Percentiles rank a stretch among this genome's conserved stretches.
Evolutionary conservation across 2,797 vertebrate species (phyloP).

Genomic region (Darevskia nairensis): DNA sequence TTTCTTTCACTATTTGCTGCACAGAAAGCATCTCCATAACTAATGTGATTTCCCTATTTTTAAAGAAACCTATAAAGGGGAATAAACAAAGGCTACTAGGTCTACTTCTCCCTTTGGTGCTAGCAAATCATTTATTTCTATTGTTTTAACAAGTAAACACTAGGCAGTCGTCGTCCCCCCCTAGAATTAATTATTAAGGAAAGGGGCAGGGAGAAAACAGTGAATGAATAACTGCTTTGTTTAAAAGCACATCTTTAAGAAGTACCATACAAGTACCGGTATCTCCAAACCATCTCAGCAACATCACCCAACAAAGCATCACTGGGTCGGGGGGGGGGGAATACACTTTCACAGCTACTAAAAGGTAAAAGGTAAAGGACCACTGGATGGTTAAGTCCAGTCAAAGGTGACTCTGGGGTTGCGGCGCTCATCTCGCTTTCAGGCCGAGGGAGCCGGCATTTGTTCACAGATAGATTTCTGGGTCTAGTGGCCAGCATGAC

Average conservation of each 20-base stretch:
- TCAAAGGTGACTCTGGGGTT: too few relatives aligned
- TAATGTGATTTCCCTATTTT: neutral
- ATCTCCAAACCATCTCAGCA: neutral
- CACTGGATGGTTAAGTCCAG: too few relatives aligned
- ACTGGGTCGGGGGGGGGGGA: too few relatives aligned
- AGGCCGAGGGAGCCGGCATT: too few relatives aligned
- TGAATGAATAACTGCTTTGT: neutral
- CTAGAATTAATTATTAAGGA: constrained; percentile 20
- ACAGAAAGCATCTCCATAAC: neutral
- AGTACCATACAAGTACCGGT: neutral
- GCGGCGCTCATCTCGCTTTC: too few relatives aligned
- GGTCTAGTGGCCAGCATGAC: too few relatives aligned
- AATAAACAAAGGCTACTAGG: neutral
- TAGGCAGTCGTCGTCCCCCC: too few relatives aligned
- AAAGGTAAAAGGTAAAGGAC: too few relatives aligned
- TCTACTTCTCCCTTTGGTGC: neutral
- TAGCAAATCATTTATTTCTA: neutral
- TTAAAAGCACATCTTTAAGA: constrained; percentile 48
- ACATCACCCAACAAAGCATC: neutral
- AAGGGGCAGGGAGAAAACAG: neutral
- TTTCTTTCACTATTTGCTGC: neutral
- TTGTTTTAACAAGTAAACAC: neutral
- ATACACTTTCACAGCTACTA: too few relatives aligned
- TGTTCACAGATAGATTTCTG: too few relatives aligned
- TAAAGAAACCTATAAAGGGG: neutral